A percentile compares a stretch with the other conserved stretches of the same genome.
Conservation (phyloP, 2,888 invertebrate genomes). For the Dysmachus trigonus region DNA sequence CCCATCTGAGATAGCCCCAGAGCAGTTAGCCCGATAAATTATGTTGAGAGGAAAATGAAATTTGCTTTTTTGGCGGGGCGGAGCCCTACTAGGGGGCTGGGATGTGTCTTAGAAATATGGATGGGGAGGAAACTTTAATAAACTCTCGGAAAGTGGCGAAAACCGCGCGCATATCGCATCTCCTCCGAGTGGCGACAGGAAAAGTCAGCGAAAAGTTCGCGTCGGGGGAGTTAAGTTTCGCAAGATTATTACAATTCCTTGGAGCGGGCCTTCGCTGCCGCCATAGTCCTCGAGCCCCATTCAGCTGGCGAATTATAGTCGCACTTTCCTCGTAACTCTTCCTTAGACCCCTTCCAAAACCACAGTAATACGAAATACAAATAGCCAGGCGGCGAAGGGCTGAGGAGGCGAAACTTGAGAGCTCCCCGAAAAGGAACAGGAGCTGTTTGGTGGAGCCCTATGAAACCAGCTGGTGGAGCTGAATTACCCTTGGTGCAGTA, state of each 20-base stretch:
- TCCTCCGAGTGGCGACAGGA: not conserved
- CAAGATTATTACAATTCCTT: constrained; percentile 9
- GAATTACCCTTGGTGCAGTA: constrained; percentile 5
- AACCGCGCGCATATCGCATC: not conserved
- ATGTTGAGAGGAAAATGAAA: not conserved
- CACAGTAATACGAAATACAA: constrained; percentile 42
- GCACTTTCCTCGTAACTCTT: constrained; percentile 37
- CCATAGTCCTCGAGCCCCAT: not conserved
- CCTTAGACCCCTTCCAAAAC: constrained; percentile 17
- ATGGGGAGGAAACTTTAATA: not conserved
- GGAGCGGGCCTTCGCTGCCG: not conserved
- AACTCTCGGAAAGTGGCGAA: not conserved
- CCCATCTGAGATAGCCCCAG: not conserved
- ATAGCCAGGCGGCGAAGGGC: not conserved
- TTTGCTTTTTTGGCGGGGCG: not conserved
- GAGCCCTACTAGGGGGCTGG: not conserved
- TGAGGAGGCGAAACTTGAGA: not conserved
- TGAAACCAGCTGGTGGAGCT: not conserved
- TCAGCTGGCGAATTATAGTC: not conserved
- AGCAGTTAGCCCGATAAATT: not conserved
- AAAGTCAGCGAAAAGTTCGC: not conserved
- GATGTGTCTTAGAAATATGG: not conserved
- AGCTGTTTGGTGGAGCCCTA: too few species aligned
- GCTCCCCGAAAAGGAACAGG: not conserved
- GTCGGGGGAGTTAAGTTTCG: not conserved